phyloP scores from a whole-genome alignment of 2,797 vertebrate genomes.

The Otolemur crassicaudatus region DNA sequence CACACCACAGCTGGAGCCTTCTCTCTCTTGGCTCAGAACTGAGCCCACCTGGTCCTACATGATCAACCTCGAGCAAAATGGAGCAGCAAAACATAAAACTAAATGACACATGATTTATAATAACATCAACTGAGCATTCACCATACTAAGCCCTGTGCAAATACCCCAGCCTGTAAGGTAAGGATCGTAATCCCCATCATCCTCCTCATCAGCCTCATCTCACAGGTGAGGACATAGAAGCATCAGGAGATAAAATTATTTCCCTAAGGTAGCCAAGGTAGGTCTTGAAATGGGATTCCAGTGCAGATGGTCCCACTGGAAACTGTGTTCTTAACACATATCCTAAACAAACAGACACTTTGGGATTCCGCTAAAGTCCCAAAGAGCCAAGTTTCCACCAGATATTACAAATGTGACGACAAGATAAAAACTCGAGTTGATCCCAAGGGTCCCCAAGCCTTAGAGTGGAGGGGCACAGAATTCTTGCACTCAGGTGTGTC shows the following conservation, averaged over 20 bases:
- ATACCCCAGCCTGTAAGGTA: background rate
- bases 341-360: background rate
- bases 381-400: background rate
- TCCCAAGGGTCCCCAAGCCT: background rate
- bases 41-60: background rate
- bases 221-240: background rate
- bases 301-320: background rate
- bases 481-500: background rate
- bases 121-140: background rate
- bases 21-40: background rate
- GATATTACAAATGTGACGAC: background rate
- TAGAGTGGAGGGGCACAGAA: background rate
- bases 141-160: background rate
- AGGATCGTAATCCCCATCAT: too few species aligned
- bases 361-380: background rate
- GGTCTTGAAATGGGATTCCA: too few species aligned
- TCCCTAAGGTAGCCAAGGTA: too few species aligned
- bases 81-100: background rate
- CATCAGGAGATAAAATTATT: background rate
- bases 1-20: fast-evolving
- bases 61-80: background rate
- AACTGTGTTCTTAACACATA: background rate
- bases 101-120: too few species aligned
- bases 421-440: background rate
- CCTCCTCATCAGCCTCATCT: background rate